Conservation (phyloP, 1,140 invertebrate genomes). For the Carcinoscorpius rotundicauda region DNA sequence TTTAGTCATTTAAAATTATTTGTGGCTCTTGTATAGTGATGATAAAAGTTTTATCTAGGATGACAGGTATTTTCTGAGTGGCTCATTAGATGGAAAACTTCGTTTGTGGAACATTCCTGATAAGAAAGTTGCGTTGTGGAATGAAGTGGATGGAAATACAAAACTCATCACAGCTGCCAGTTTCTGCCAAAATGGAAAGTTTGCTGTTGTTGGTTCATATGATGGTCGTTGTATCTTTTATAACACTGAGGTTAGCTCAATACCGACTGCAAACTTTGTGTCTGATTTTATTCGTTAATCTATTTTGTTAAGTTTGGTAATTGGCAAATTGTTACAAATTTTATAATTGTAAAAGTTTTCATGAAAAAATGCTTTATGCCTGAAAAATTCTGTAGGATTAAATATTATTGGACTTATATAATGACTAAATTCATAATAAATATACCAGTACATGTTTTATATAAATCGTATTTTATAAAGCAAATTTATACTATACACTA, state of each 20-base stretch:
- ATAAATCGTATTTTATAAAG: too few relatives aligned
- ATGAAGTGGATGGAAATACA: constrained; percentile 84
- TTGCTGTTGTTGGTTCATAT: constrained; percentile 95
- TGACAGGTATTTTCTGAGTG: constrained; percentile 89
- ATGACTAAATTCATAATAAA: too few relatives aligned
- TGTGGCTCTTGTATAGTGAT: background rate
- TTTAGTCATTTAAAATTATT: too few relatives aligned
- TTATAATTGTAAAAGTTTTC: background rate
- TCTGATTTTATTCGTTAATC: background rate
- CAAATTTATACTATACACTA: too few relatives aligned
- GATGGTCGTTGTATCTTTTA: constrained; percentile 98
- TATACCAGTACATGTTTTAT: too few relatives aligned
- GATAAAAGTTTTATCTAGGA: constrained; percentile 39
- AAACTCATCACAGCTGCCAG: constrained; percentile 96
- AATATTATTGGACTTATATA: too few relatives aligned
- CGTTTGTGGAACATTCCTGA: constrained; percentile 97
- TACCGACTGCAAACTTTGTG: too few relatives aligned
- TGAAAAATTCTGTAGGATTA: too few relatives aligned
- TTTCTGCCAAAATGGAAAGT: constrained; percentile 94
- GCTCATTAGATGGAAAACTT: constrained; percentile 91
- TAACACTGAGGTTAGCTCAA: constrained; percentile 58
- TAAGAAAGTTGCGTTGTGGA: constrained; percentile 96
- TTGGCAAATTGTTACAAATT: background rate
- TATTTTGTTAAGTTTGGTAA: background rate
- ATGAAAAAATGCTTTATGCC: too few relatives aligned